Evolutionary conservation across 23 tunicate species (phyloP).

Genomic region (Styela plicata): DNA sequence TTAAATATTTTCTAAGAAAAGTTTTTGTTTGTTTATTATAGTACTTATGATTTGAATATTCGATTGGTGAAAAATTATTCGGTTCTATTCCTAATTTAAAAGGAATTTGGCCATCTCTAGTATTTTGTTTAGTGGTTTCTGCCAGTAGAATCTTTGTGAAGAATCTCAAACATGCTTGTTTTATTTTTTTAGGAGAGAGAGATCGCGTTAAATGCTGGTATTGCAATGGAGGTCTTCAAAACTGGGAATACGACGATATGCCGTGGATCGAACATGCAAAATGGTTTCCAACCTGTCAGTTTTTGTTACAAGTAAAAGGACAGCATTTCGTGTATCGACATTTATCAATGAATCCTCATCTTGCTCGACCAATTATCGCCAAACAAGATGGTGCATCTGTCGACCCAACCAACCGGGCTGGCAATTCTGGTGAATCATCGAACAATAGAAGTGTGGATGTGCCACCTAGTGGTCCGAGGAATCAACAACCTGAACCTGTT

Average conservation of each 20-base stretch:
- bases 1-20: too few species aligned
- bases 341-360: conserved; percentile 13
- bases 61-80: too few species aligned
- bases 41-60: too few species aligned
- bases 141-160: too few species aligned
- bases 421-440: neutral
- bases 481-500: neutral
- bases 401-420: neutral
- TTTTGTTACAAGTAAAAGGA: conserved; percentile 23
- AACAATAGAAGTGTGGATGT: neutral
- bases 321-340: conserved; percentile 17
- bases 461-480: neutral
- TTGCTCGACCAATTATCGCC: conserved; percentile 20
- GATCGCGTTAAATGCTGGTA: conserved; percentile 35
- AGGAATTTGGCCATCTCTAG: too few species aligned
- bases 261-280: conserved; percentile 37
- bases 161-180: too few species aligned
- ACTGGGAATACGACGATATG: conserved; percentile 33
- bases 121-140: too few species aligned
- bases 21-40: too few species aligned
- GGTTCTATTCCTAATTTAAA: too few species aligned
- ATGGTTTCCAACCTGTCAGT: conserved; percentile 34
- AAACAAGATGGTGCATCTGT: conserved; percentile 23
- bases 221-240: conserved; percentile 35
- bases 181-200: conserved; percentile 30